These are phyloP conservation scores for Agapornis canus DNA, from an alignment of 2,797 vertebrate genomes.

Conservation along the genomic window DNA sequence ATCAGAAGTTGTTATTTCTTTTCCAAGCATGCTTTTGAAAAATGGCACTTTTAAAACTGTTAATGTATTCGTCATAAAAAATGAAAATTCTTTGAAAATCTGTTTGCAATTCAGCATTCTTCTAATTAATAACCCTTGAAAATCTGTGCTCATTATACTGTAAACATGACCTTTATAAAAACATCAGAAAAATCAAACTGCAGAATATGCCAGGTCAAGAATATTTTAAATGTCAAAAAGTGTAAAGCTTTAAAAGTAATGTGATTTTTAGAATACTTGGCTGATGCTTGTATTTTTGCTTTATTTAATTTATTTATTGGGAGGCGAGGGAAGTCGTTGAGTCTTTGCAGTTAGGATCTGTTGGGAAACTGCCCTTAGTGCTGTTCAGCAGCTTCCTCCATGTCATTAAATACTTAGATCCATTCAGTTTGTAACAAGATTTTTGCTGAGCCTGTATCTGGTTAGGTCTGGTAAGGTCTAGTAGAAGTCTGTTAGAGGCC, in stretches of 20 bases:
- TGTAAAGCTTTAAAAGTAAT: slow-evolving; percentile 66
- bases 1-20: slow-evolving; percentile 49
- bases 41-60: slow-evolving; percentile 48
- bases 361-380: not conserved
- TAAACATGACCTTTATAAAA: slow-evolving; percentile 78
- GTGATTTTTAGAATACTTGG: slow-evolving; percentile 44
- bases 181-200: slow-evolving; percentile 68
- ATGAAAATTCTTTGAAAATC: slow-evolving; percentile 55
- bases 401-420: not conserved
- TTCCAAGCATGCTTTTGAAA: slow-evolving; percentile 51
- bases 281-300: not conserved
- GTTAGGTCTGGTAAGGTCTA: not conserved
- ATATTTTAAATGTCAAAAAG: slow-evolving; percentile 73
- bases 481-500: not conserved
- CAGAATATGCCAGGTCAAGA: slow-evolving; percentile 65
- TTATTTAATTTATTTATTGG: not conserved
- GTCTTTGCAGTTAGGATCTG: not conserved
- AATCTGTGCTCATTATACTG: slow-evolving; percentile 74
- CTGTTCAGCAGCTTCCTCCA: not conserved
- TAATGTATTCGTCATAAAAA: slow-evolving; percentile 53
- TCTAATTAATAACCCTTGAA: slow-evolving; percentile 75
- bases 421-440: not conserved
- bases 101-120: slow-evolving; percentile 57
- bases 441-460: not conserved
- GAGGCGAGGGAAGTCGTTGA: not conserved